Evolutionary conservation across 2,797 vertebrate genomes (phyloP), one percentile per base, ranked within the genome.

Genomic region (Coendou prehensilis): DNA sequence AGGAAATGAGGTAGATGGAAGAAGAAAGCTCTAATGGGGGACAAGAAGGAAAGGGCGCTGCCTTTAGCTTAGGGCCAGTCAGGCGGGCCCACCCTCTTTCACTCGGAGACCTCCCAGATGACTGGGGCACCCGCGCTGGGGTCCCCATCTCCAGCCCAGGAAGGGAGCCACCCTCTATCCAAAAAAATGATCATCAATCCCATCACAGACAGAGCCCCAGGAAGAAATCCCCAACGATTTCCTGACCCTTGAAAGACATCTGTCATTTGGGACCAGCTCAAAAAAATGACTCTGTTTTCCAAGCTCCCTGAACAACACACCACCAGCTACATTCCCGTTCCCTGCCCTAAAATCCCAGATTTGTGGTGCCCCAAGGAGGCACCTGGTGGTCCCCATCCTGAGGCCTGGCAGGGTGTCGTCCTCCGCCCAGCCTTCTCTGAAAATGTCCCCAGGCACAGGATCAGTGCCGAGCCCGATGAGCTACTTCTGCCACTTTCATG

Each of bases 401-500:
- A 54, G 14, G 56, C 4, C 61, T 9, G 20, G 57, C 28, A 23
- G 47, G 30, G 61, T 50, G 26, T 47, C 20, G 50, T 76, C 20
- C n/a, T 23, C 2, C 73, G 71, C 37, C 52, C 73, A 61, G 30
- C 41, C 57, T 64, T 78, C 73, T 61, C 81, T 96, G 86, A 93
- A 56, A 92, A 76, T 47, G 94, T 94, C 71, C 87, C 87, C 33
- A n/a, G 92, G 76, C 87, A 22, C 6, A 64, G 81, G 96, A 92
- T 82, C 81, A 3, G 84, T 81, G 67, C 81, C 2, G 84, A 95
- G 84, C 87, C 83, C 28, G 1, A 57, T 33, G 63, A 97, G 96
- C 92, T 96, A 88, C 76, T 86, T 91, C 83, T 92, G 78, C 87
- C 81, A 93, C 92, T 92, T 96, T 90, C 75, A 41, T 93, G 95